Evolutionary conservation across 2,888 invertebrate genomes (phyloP), one percentile per base, ranked within the genome.

Genomic region (Drosophila seclusa): DNA sequence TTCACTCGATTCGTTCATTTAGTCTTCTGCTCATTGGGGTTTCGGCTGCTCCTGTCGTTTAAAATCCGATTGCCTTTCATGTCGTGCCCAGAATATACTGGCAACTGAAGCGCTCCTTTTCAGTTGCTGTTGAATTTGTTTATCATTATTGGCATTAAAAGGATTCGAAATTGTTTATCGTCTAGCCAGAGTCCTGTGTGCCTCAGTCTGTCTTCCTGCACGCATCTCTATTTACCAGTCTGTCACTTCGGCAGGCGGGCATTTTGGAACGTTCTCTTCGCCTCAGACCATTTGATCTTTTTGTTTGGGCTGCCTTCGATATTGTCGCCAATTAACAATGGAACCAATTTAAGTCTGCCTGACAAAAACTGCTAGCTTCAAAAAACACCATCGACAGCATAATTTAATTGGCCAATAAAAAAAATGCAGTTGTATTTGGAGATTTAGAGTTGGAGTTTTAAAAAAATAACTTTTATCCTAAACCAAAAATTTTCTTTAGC

Each of bases 121-220:
- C 34, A 65, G 60, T 60, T 76, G 40, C 74, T 70, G 66, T 66
- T 82, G 86, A 88, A 87, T 87, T 89, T 87, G 90, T 89, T 86
- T 89, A 87, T 89, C 90, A 87, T 90, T 87, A 87, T 89, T 89
- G 87, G 87, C 90, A 89, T 88, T 88, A 82, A 87, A 87, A 89
- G 87, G 88, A 88, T 89, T 88, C 89, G 88, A 83, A 88, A 89
- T 87, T 89, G 86, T 88, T 87, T 86, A 88, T 88, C 89, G 82
- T 87, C 86, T 89, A 88, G 80, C 74, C 81, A 62, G 78, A 68
- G 73, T 66, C 54, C 68, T 55, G 72, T 53, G 40, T 60, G 45
- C 62, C 60, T 32, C 61, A 58, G 40, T 48, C 38, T n/a, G 52
- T 60, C 55, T 27, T 42, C 10, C 42, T 27, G 36, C 27, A 32